Evolutionary conservation across 2,113 vertebrate species (phyloP).

Genomic region (Microtus oregoni): DNA sequence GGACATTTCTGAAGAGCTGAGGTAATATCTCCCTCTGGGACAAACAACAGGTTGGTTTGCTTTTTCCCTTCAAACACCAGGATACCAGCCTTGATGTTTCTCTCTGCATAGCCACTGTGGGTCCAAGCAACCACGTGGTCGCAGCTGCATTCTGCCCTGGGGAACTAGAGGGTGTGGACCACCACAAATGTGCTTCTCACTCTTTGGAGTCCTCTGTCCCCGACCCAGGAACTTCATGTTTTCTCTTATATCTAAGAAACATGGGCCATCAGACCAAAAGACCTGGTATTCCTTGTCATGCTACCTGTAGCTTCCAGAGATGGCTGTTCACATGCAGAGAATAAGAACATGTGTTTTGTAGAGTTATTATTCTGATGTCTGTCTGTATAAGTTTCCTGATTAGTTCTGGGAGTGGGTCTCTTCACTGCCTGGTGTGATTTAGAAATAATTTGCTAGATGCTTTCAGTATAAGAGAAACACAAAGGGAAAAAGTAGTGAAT

Average conservation of each 20-base stretch:
- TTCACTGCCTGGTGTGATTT: conserved; percentile 15
- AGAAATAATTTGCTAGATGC: conserved; percentile 54
- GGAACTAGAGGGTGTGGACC: background rate
- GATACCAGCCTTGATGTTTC: background rate
- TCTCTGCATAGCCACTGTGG: background rate
- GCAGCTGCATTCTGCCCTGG: background rate
- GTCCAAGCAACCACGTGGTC: background rate
- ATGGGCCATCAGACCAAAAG: background rate
- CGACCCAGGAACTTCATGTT: background rate
- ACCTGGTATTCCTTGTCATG: conserved; percentile 7
- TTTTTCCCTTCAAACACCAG: background rate
- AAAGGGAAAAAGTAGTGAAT: background rate
- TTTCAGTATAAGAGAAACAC: conserved; percentile 50
- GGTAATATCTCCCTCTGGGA: background rate
- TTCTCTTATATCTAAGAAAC: background rate
- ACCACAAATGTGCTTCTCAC: background rate
- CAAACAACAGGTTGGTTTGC: background rate
- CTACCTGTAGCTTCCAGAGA: conserved; percentile 52
- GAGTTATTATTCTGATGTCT: conserved; percentile 37
- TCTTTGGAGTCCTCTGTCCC: background rate
- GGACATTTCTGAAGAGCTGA: conserved; percentile 19
- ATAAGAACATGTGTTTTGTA: conserved; percentile 19
- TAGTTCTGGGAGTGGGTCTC: conserved; percentile 44
- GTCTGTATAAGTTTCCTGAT: conserved; percentile 29
- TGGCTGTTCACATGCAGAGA: background rate